These are phyloP conservation scores for Campoletis raptor DNA, from an alignment of 2,888 invertebrate species.

Conservation along the genomic window DNA sequence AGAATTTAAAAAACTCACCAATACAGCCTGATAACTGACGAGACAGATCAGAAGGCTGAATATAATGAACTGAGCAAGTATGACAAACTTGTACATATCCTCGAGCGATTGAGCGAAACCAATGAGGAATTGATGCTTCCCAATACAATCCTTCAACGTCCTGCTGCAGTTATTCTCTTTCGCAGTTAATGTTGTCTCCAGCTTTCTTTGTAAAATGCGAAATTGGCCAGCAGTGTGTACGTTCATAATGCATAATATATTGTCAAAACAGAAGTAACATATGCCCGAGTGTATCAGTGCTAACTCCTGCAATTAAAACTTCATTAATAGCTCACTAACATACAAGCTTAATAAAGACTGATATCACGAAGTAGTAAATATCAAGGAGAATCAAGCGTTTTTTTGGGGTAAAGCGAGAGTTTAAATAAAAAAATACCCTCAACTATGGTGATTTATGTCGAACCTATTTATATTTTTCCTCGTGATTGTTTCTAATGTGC, in stretches of 20 bases:
- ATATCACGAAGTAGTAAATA: neutral
- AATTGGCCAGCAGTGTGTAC: conserved; percentile 73
- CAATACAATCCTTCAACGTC: conserved; percentile 65
- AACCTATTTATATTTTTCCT: no score
- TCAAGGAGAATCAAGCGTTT: no score
- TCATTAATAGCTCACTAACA: no score
- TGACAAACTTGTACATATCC: conserved; percentile 68
- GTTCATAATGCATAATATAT: conserved; percentile 70
- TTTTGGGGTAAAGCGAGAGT: no score
- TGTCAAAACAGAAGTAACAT: conserved; percentile 75
- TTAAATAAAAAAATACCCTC: no score
- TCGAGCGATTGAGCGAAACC: conserved; percentile 66
- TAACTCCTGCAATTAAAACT: conserved; percentile 56
- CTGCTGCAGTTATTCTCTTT: neutral
- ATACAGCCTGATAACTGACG: conserved; percentile 71
- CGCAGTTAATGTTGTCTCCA: conserved; percentile 38
- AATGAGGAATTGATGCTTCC: conserved; percentile 69
- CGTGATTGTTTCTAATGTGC: no score
- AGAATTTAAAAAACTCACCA: conserved; percentile 67
- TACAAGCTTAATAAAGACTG: neutral
- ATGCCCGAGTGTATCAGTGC: conserved; percentile 64
- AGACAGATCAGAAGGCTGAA: conserved; percentile 72
- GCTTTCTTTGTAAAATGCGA: conserved; percentile 70
- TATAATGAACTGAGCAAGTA: conserved; percentile 70
- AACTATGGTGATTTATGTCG: no score